Conservation (phyloP, 23 tunicate genomes). For the Oikopleura albicans region DNA sequence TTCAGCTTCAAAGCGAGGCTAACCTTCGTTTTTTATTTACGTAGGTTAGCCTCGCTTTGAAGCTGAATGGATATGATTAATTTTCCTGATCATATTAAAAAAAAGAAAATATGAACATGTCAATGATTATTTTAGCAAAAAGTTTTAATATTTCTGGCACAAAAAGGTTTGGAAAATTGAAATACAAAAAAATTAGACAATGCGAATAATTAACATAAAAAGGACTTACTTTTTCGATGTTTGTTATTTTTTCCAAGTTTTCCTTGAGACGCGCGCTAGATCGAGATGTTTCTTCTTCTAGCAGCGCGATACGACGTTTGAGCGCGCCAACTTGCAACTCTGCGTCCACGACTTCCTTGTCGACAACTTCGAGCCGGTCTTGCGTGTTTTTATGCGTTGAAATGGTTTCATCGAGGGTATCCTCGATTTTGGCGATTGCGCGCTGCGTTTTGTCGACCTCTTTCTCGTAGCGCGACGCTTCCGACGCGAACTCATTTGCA, state of each 20-base stretch:
- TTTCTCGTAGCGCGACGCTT: not conserved
- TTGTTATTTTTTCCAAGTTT: constrained; percentile 54
- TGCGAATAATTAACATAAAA: too few relatives aligned
- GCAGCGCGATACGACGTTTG: constrained; percentile 81
- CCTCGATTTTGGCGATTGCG: not conserved
- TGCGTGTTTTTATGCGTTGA: constrained; percentile 1
- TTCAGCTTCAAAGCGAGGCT: too few relatives aligned
- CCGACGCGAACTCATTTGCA: not conserved
- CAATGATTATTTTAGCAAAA: too few relatives aligned
- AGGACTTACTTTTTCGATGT: constrained; percentile 76
- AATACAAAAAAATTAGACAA: too few relatives aligned
- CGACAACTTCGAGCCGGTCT: not conserved
- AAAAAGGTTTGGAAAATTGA: too few relatives aligned
- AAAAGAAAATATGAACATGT: too few relatives aligned
- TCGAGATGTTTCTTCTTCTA: constrained; percentile 93
- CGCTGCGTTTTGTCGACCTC: not conserved
- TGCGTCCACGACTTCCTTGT: constrained; percentile 26
- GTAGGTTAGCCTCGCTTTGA: too few relatives aligned
- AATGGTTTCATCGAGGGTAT: not conserved
- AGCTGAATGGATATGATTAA: too few relatives aligned
- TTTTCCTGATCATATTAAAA: too few relatives aligned
- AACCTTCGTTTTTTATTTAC: too few relatives aligned
- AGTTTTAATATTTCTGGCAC: too few relatives aligned
- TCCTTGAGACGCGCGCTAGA: constrained; percentile 74
- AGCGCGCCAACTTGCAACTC: constrained; percentile 99